Base-by-base conservation (phyloP, 2,888 invertebrate genomes). In the Omphaloscelis lunosa region DNA sequence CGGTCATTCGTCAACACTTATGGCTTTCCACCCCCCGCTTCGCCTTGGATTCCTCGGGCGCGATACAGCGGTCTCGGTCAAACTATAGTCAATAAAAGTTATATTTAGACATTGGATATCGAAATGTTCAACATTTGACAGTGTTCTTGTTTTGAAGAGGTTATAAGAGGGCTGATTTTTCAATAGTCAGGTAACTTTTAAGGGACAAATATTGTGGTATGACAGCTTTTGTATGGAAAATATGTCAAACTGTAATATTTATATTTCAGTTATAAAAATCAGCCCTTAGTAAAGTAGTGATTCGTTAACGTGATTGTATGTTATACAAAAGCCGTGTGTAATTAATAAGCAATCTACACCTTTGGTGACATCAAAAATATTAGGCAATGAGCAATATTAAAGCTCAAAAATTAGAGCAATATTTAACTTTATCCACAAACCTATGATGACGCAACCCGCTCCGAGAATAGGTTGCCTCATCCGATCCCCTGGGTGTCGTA, bases 401-500 rank as follows among this genome's bases (percentile, higher is more conserved):
- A 17, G 29, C 48, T 1, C 8, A 51, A 23, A 68, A 75, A 63
- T 68, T 53, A 45, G n/a, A 53, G 34, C 45, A 70, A 74, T 74
- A 62, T 70, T 58, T 73, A 79, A 77, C 78, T 51, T 68, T 34
- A 81, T 34, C 77, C 70, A 39, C 58, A 59, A 58, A 59, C 27
- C 63, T 56, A 9, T 23, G 59, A 84, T 84, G 81, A 67, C 82
- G 77, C 53, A 77, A 83, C 56, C 20, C 53, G 45, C 27, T 45
- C 45, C 34, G 29, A 71, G 72, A 85, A 77, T 58, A 77, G 71
- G 77, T 68, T 45, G 29, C 72, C 63, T 72, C 59, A 41, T 63
- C 48, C 39, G 20, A n/a, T 85, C 83, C 86, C 86, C 17, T 17
- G 83, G 78, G 86, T 34, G 68, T 77, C 86, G 82, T 83, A 51